Evolutionary conservation across 2,113 vertebrate species (phyloP), one percentile per base, ranked within the genome.

Genomic region (Tyrannus savana): DNA sequence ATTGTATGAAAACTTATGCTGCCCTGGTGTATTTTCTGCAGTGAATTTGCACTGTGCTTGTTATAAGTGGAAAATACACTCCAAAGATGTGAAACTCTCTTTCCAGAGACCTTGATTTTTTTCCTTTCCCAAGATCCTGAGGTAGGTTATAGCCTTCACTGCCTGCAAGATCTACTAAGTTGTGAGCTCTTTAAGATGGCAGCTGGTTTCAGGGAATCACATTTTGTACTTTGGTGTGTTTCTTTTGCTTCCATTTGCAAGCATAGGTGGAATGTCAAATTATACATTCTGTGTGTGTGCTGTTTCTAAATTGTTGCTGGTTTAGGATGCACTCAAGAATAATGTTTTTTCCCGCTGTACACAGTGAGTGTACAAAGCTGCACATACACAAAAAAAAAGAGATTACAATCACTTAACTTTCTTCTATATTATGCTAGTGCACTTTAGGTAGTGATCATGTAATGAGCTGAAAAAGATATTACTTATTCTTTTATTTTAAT

Each of bases 41-140:
- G 21, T 67, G 42, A 71, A 49, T 52, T 28, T 78, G 33, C 64
- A 21, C 79, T 46, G 24, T 80, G 19, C 39, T 58, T 72, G 31
- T 77, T 90, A 93, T 90, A 96, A 84, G 27, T 49, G 56, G 49
- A 90, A 90, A 92, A 87, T 60, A 42, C 15, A 18, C 83, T 72
- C 41, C 49, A 69, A 60, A 77, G 58, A 41, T 63, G 14, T 90
- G 24, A 74, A 81, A 33, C 25, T 14, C 4, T 66, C 19, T 93
- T 93, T 83, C 21, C 35, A 84, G 72, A 72, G 55, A 44, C 23
- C 9, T 71, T 88, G n/a, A 12, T 33, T 92, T 95, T 92, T 72
- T 78, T 92, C n/a, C 21, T 13, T 90, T 88, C 22, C 47, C 52
- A 63, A 58, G 37, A 41, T 95, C 25, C 50, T 74, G 19, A 58